Conservation (phyloP, 2,888 invertebrate genomes). For the Pammene aurita region DNA sequence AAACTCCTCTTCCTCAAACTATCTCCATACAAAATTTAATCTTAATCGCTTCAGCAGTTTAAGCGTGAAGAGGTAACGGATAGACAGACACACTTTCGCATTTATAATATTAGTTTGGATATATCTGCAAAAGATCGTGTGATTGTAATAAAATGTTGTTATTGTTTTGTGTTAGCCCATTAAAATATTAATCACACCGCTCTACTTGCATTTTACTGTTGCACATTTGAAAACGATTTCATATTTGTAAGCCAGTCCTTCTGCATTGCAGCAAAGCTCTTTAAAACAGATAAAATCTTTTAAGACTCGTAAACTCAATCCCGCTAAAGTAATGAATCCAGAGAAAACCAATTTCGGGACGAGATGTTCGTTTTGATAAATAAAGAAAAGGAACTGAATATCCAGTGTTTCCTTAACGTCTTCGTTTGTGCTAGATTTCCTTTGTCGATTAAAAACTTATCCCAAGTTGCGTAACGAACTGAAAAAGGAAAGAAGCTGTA, state of each 20-base stretch:
- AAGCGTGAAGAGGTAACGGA: too few species aligned
- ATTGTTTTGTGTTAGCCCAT: too few species aligned
- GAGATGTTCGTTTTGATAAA: background rate
- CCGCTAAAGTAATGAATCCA: slow-evolving; percentile 4
- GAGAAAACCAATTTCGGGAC: slow-evolving; percentile 14
- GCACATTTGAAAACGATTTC: background rate
- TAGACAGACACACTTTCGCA: too few species aligned
- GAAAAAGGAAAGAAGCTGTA: background rate
- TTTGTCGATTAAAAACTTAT: slow-evolving; percentile 17
- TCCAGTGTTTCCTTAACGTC: slow-evolving; percentile 7
- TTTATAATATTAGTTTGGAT: too few species aligned
- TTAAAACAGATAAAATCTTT: background rate
- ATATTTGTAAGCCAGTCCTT: background rate
- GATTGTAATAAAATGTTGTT: too few species aligned
- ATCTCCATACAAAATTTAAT: too few species aligned
- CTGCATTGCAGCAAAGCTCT: slow-evolving; percentile 2
- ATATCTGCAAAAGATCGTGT: too few species aligned
- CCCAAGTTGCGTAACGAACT: background rate
- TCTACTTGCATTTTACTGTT: too few species aligned
- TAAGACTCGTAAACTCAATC: slow-evolving; percentile 8
- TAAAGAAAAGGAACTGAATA: slow-evolving; percentile 3
- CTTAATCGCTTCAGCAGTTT: too few species aligned
- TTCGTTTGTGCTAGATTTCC: slow-evolving; percentile 7
- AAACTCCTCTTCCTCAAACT: too few species aligned
- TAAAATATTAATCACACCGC: too few species aligned